Percentiles rank a stretch among this genome's conserved stretches.
Evolutionary conservation across 2,888 invertebrate genomes (phyloP).

Genomic region (Lymantria dispar): DNA sequence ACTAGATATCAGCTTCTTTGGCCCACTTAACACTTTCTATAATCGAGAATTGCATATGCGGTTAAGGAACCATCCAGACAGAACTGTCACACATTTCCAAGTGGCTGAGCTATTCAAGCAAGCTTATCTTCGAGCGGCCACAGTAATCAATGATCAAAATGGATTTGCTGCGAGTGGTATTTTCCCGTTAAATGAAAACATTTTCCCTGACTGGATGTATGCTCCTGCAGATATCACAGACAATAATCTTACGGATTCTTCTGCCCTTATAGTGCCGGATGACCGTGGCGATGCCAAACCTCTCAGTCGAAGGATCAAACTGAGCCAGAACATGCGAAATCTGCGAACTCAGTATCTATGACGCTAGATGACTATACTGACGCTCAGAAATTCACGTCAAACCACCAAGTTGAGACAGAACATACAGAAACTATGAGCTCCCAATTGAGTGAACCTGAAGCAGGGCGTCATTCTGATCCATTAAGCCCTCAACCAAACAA

Average conservation of each 20-base stretch:
- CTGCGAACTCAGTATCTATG: too few relatives aligned
- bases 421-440: not conserved
- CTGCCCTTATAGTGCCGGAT: not conserved
- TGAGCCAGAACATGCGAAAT: too few relatives aligned
- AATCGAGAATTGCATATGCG: slow-evolving; percentile 18
- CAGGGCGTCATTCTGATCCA: not conserved
- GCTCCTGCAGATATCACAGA: not conserved
- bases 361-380: too few relatives aligned
- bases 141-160: not conserved
- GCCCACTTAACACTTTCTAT: slow-evolving; percentile 20
- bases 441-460: not conserved
- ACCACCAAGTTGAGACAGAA: too few relatives aligned
- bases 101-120: slow-evolving; percentile 1
- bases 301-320: too few relatives aligned
- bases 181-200: not conserved
- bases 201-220: not conserved
- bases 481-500: not conserved
- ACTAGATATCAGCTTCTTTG: slow-evolving; percentile 5
- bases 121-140: slow-evolving; percentile 6
- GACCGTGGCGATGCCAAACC: too few relatives aligned
- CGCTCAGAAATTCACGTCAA: too few relatives aligned
- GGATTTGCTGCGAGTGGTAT: not conserved
- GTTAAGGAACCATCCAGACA: not conserved
- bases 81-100: not conserved
- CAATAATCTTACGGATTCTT: not conserved